These are phyloP conservation scores for Neelides folsomi DNA, from an alignment of 2,888 invertebrate genomes.

Conservation along the genomic window DNA sequence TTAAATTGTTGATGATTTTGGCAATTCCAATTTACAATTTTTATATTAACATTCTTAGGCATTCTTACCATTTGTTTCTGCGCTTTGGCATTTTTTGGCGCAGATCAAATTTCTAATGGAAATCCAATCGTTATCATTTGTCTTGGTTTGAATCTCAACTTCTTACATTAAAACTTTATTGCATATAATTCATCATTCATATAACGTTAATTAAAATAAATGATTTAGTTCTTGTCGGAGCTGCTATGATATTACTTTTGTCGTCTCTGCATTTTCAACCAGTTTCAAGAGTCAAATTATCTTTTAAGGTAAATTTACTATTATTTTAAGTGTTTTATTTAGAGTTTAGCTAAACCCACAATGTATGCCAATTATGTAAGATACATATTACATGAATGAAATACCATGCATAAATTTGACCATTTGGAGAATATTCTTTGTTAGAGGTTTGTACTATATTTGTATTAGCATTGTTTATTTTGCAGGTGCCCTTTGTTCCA, in stretches of 20 bases:
- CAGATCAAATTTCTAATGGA: conserved; percentile 10
- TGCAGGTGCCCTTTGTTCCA: conserved; percentile 42
- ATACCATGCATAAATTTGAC: no score
- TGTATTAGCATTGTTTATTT: neutral
- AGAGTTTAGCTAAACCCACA: no score
- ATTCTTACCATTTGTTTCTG: conserved; percentile 15
- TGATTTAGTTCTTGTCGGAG: conserved; percentile 4
- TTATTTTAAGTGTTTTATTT: neutral
- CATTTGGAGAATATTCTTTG: no score
- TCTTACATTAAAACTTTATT: no score
- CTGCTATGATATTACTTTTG: conserved; percentile 9
- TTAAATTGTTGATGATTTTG: no score
- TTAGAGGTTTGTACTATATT: no score
- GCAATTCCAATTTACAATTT: no score
- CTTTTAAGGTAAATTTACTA: conserved; percentile 16
- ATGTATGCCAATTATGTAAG: no score
- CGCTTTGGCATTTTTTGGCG: conserved; percentile 19
- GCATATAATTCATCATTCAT: no score
- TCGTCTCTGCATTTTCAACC: conserved; percentile 21
- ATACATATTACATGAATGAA: no score
- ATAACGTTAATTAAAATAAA: no score
- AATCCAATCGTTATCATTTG: conserved; percentile 3
- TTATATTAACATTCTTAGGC: conserved; percentile 11
- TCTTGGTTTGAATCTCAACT: neutral
- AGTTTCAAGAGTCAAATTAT: conserved; percentile 18